Conservation (phyloP, 2,888 invertebrate species). For the Embidobia sp. region DNA sequence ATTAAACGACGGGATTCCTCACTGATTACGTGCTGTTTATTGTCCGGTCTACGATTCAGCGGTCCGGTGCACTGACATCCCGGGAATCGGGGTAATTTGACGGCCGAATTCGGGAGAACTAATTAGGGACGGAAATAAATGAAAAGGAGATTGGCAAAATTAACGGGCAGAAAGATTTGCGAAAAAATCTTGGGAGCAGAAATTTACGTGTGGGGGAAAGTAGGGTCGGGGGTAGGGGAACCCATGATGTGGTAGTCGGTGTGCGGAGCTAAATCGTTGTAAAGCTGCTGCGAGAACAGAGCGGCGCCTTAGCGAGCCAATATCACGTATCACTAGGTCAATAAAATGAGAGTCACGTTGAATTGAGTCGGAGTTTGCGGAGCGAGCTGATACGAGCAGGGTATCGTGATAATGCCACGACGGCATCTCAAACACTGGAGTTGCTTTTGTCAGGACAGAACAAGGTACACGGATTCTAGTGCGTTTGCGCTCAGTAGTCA, state of each 20-base stretch:
- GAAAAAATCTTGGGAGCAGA: too few species aligned
- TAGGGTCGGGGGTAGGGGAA: too few species aligned
- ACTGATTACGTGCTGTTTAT: not conserved
- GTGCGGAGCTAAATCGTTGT: too few species aligned
- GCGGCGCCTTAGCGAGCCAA: constrained; percentile 1
- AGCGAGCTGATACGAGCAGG: constrained; percentile 11
- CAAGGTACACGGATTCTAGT: constrained; percentile 64
- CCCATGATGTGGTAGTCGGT: too few species aligned
- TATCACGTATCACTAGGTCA: constrained; percentile 60
- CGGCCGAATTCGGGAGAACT: too few species aligned
- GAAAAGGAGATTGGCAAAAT: too few species aligned
- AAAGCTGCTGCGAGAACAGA: not conserved
- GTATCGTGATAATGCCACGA: constrained; percentile 57
- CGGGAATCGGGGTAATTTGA: too few species aligned
- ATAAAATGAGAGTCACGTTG: constrained; percentile 53
- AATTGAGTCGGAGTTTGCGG: constrained; percentile 9
- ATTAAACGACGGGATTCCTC: constrained; percentile 10
- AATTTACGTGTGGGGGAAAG: too few species aligned
- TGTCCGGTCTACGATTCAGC: not conserved
- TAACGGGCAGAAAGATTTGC: too few species aligned
- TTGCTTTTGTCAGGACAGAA: constrained; percentile 64
- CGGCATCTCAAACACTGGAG: constrained; percentile 65
- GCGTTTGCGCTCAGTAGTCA: constrained; percentile 65
- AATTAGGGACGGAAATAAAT: too few species aligned
- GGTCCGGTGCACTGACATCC: too few species aligned